phyloP scores from a whole-genome alignment of 2,888 invertebrate genomes.

The Amblyjoppa proteus region DNA sequence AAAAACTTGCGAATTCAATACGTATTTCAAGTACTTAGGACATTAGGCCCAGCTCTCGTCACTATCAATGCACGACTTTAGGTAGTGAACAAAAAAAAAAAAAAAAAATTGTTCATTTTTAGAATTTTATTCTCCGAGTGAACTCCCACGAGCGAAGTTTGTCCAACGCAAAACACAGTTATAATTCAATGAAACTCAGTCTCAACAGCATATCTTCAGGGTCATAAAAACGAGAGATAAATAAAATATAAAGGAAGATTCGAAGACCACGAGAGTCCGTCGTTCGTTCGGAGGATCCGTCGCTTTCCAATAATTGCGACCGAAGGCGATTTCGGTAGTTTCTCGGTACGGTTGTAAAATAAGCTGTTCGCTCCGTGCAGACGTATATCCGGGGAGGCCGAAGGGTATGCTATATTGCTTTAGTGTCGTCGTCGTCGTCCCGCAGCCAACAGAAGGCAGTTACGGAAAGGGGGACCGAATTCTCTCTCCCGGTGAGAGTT shows the following conservation, averaged over 20 bases:
- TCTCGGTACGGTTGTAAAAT: conserved; percentile 54
- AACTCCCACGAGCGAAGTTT: too few relatives aligned
- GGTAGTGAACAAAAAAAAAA: too few relatives aligned
- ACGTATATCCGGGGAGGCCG: not conserved
- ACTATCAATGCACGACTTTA: too few relatives aligned
- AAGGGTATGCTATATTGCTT: conserved; percentile 44
- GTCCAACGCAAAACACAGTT: too few relatives aligned
- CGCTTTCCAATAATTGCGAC: conserved; percentile 52
- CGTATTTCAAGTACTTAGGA: too few relatives aligned
- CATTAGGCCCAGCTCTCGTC: too few relatives aligned
- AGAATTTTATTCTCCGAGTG: too few relatives aligned
- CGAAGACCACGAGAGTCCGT: conserved; percentile 9
- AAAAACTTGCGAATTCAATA: too few relatives aligned
- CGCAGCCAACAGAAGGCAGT: conserved; percentile 6
- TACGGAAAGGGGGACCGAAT: conserved; percentile 35
- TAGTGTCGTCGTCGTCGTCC: conserved; percentile 48
- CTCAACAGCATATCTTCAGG: too few relatives aligned
- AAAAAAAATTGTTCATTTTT: too few relatives aligned
- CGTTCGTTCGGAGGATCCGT: conserved; percentile 22
- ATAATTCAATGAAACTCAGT: too few relatives aligned
- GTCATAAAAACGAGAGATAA: not conserved
- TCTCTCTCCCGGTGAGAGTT: conserved; percentile 75
- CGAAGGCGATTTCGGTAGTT: conserved; percentile 29
- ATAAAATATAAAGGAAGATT: not conserved
- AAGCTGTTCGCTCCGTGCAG: not conserved